Base-by-base conservation (phyloP, 2,888 invertebrate species). In the Polietes domitor region DNA sequence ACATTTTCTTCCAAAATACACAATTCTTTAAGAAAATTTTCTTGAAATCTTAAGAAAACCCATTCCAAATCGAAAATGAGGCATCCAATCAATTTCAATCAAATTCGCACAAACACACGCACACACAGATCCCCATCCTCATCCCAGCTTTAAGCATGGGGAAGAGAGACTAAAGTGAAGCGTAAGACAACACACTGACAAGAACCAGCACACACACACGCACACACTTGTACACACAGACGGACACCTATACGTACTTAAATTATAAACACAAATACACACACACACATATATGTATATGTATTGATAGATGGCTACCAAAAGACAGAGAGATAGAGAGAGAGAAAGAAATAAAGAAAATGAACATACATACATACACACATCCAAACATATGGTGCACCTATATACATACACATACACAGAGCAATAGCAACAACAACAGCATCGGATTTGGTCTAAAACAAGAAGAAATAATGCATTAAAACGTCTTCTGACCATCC, bases 21-120 rank as follows among this genome's bases (percentile, higher is more conserved):
- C 41, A 68, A 12, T 63, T 43, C 50, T 77, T 79, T 79, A 82
- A 84, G 83, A 84, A 78, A 84, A 75, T 78, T 84, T 75, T 84
- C 83, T 84, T 84, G 50, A 78, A 73, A 74, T 80, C 82, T 71
- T 85, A 85, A 82, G 82, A 85, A 82, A 85, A 82, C 82, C 76
- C 82, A 88, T 86, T 86, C 88, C 82, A 86, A 87, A 86, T 86
- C 85, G 77, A 82, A 87, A 86, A 86, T 86, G 86, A 88, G 87
- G 88, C 88, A 87, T 89, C 88, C 89, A 89, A 90, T 89, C 89
- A 89, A 89, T 89, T 89, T 89, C 87, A 89, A 89, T 89, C 89
- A 90, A 87, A 85, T 76, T 82, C 80, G 65, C 68, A 74, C 26
- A 76, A 32, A 80, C 26, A 76, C 43, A 80, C 77, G 9, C 26